Evolutionary conservation across 2,113 vertebrate genomes (phyloP).

Genomic region (Emberiza fucata): DNA sequence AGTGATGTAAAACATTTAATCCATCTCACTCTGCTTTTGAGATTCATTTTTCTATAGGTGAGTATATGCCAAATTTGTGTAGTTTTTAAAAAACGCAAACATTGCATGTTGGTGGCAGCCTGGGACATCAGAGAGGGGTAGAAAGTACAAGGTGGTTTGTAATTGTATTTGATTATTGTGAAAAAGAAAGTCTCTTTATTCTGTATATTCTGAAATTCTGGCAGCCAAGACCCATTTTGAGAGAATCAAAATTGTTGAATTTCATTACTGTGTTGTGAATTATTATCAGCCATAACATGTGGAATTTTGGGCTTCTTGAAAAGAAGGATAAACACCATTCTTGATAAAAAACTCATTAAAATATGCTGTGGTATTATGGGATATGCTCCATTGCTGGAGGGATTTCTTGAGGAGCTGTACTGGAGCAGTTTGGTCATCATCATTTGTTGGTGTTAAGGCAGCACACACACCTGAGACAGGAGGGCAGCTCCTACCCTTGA

Average conservation of each 20-base stretch:
- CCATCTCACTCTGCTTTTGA: background rate
- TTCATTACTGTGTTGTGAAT: background rate
- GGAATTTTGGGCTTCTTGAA: background rate
- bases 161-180: background rate
- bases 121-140: background rate
- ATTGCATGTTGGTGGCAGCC: background rate
- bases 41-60: background rate
- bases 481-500: background rate
- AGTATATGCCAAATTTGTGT: background rate
- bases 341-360: background rate
- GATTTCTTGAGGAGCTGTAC: background rate
- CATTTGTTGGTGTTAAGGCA: background rate
- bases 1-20: background rate
- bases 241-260: background rate
- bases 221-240: background rate
- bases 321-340: background rate
- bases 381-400: background rate
- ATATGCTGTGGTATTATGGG: background rate
- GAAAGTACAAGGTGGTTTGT: background rate
- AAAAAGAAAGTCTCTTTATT: background rate
- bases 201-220: background rate
- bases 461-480: background rate
- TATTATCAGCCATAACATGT: background rate
- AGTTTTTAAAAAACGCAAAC: background rate
- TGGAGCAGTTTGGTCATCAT: background rate